Base-by-base conservation (phyloP, 2,113 vertebrate genomes). In the Pelodiscus sinensis region DNA sequence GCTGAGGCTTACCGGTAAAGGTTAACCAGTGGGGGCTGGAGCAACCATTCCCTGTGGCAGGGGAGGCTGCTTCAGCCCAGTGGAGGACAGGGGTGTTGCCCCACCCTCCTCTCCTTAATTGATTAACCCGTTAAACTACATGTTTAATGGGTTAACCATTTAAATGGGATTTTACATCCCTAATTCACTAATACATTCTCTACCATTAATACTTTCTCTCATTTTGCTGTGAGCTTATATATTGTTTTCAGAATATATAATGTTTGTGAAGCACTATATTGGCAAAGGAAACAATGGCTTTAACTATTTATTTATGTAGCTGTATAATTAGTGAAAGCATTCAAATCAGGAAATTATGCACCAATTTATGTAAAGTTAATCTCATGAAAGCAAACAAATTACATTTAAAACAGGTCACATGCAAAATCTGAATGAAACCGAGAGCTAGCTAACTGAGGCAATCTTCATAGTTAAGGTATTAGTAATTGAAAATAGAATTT, bases 341-440 rank as follows among this genome's bases (percentile, higher is more conserved):
- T 29, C 3, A 68, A 79, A 81, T 68, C 84, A 82, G 81, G 78
- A 24, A 14, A 31, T 51, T 24, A 16, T 0, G 14, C 75, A 44
- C n/a, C 65, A 9, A 44, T 89, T 84, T 9, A 14, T 79, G 52
- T 78, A 4, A 50, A 12, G 0, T 15, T 1, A 1, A 4, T 56
- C 18, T 77, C 9, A 0, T 1, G 81, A 5, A 18, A 68, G 24
- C 25, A n/a, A n/a, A 13, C 87, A 44, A 0, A 0, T 65, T 44
- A 51, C 22, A 24, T 24, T 52, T 62, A 50, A 9, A 71, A 31
- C 3, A 35, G 6, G 10, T n/a, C 11, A 1, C 8, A 2, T 9
- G 60, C 35, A 56, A 44, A 31, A 9, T 5, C 44, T 29, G 13
- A 29, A 27, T 24, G 58, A 51, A 57, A 79, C 29, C 62, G 9